Evolutionary conservation across 2,888 invertebrate genomes (phyloP).

Genomic region (Amphipoea lucens): DNA sequence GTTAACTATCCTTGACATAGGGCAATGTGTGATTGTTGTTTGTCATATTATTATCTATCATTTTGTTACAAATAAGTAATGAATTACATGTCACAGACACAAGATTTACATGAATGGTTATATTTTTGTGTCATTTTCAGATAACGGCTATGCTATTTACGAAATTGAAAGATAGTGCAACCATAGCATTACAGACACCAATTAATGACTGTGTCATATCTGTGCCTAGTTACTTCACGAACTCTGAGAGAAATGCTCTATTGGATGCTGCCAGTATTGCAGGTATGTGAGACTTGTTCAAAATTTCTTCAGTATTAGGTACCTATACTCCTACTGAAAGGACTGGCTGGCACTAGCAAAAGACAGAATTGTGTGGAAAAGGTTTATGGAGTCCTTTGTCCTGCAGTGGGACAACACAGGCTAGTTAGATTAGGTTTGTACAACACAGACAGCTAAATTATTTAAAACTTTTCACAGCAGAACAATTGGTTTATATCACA

Average conservation of each 20-base stretch:
- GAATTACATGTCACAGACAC: not conserved
- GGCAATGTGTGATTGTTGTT: slow-evolving; percentile 30
- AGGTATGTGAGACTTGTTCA: slow-evolving; percentile 83
- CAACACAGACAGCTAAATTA: not conserved
- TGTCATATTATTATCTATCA: slow-evolving; percentile 25
- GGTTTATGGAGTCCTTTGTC: not conserved
- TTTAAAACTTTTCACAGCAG: not conserved
- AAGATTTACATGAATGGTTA: slow-evolving; percentile 5
- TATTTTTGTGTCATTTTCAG: slow-evolving; percentile 71
- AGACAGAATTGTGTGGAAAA: not conserved
- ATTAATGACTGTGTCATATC: slow-evolving; percentile 98
- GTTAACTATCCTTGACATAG: slow-evolving; percentile 33
- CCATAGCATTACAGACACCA: slow-evolving; percentile 96
- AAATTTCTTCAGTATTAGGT: not conserved
- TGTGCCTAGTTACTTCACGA: slow-evolving; percentile 98
- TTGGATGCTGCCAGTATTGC: slow-evolving; percentile 97
- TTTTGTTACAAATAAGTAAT: slow-evolving; percentile 17
- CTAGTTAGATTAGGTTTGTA: not conserved
- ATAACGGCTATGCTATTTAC: slow-evolving; percentile 98
- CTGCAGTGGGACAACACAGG: not conserved
- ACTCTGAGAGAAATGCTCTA: slow-evolving; percentile 97
- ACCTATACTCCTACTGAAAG: not conserved
- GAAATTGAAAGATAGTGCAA: slow-evolving; percentile 98
- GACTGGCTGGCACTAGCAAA: not conserved
- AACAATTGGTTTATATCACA: not conserved